Base-by-base conservation (phyloP, 2,888 invertebrate species). In the Aphelenchoides bicaudatus region DNA sequence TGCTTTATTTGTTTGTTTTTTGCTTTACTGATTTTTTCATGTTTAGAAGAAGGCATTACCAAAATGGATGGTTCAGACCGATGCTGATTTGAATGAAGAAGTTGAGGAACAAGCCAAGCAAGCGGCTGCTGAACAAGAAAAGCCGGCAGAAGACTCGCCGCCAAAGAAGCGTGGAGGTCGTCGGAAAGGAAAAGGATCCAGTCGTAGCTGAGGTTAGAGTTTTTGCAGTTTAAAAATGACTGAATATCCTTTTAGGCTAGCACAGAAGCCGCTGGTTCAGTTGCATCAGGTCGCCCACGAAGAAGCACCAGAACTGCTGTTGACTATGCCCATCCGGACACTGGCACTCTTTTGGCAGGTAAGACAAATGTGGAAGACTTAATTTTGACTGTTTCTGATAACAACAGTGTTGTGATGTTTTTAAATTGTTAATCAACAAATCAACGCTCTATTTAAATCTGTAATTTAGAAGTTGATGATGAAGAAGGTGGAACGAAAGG, bases 281-380 rank as follows among this genome's bases (percentile, higher is more conserved):
- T 73, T 19, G 67, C 69, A 19, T 63, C 68, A 5, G 65, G 61
- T n/a, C 70, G 76, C 43, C 76, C 76, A 13, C 63, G 76, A 16
- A 64, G 76, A 5, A 74, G 74, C 3, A 75, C 74, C 23, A 62
- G 73, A 3, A 65, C 62, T 10, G 57, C 66, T 43, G 60, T 75
- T 47, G 75, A 75, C 58, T 75, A 75, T 54, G 76, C 76, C 5
- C 72, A 75, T 56, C 69, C 71, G 3, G 76, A 76, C 52, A 71
- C 75, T n/a, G 68, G 68, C 50, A 71, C 70, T 10, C 69, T 68
- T 19, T 50, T 73, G 1, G 66, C 67, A 10, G 66, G 68, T 34
- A n/a, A n/a, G n/a, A n/a, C n/a, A n/a, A n/a, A n/a, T n/a, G n/a
- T n/a, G n/a, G n/a, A n/a, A n/a, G n/a, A n/a, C n/a, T n/a, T n/a